Evolutionary conservation across 2,113 vertebrate species (phyloP), one percentile per base, ranked within the genome.

Genomic region (Melanostigma gelatinosum): DNA sequence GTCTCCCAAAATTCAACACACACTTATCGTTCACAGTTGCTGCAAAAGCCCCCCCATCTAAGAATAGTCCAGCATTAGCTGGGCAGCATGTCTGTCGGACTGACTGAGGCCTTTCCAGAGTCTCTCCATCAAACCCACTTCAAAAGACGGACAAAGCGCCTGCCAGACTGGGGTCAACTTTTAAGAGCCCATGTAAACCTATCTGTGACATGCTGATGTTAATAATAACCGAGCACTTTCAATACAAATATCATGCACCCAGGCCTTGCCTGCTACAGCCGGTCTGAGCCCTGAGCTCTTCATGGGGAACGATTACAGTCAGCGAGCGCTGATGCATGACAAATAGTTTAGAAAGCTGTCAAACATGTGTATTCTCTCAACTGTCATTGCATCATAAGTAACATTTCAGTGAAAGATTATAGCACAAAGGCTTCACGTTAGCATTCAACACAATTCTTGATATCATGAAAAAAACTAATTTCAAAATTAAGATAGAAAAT

Each of bases 21-120:
- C 65, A 81, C 80, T 85, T 87, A 83, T 80, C 85, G 74, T 36
- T 77, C 68, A 32, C 63, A 74, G 65, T 64, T 68, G 67, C 64
- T 16, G 29, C 72, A 67, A 68, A 65, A 70, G 24, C 9, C 34
- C 66, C 27, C 61, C 29, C 54, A 34, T 65, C 60, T 67, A 76
- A 58, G 69, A 80, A 79, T 85, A 75, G 72, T 62, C 77, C 32
- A 34, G 61, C 50, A 42, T 64, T 75, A 52, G 15, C 63, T 80
- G 22, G 8, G 54, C 52, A 46, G 27, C 0, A 5, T 11, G 27
- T 82, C 61, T 74, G 79, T 77, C 60, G 66, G 64, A 67, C 70
- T 72, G 42, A 78, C 69, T 16, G 18, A 70, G 65, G 40, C 22
- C 70, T 73, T 13, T 84, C 62, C 80, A 52, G 20, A 69, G 66